Evolutionary conservation across 2,797 vertebrate genomes (phyloP).

Genomic region (Peromyscus aztecus): DNA sequence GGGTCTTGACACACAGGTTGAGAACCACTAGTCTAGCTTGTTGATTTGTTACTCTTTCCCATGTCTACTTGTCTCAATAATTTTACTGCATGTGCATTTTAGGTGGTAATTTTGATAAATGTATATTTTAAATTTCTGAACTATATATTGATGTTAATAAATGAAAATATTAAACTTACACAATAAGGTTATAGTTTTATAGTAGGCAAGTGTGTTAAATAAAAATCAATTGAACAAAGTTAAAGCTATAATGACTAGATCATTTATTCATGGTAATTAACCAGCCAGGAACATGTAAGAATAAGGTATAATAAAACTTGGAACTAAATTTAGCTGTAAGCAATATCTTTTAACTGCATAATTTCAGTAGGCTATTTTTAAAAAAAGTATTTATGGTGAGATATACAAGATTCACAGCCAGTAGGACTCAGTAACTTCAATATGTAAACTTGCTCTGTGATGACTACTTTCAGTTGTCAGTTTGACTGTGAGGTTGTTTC

Average conservation of each 20-base stretch:
- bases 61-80: constrained; percentile 40
- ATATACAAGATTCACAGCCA: constrained; percentile 30
- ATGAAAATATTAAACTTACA: constrained; percentile 48
- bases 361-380: constrained; percentile 40
- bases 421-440: neutral
- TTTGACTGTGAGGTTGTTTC: neutral
- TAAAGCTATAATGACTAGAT: constrained; percentile 46
- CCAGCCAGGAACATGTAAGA: constrained; percentile 17
- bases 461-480: neutral
- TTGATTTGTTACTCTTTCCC: neutral
- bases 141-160: constrained; percentile 18
- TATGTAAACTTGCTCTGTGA: neutral
- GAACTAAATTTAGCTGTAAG: constrained; percentile 29
- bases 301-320: constrained; percentile 57
- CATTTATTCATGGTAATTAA: constrained; percentile 37
- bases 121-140: constrained; percentile 8
- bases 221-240: constrained; percentile 44
- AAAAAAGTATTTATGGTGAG: constrained; percentile 3
- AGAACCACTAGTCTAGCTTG: neutral
- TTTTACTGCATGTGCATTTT: constrained; percentile 15
- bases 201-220: constrained; percentile 44
- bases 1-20: too few species aligned
- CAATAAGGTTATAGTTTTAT: constrained; percentile 27
- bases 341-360: constrained; percentile 20
- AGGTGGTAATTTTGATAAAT: constrained; percentile 47